These are phyloP conservation scores for Deroplatys truncata DNA, from an alignment of 2,888 invertebrate species.

Conservation along the genomic window DNA sequence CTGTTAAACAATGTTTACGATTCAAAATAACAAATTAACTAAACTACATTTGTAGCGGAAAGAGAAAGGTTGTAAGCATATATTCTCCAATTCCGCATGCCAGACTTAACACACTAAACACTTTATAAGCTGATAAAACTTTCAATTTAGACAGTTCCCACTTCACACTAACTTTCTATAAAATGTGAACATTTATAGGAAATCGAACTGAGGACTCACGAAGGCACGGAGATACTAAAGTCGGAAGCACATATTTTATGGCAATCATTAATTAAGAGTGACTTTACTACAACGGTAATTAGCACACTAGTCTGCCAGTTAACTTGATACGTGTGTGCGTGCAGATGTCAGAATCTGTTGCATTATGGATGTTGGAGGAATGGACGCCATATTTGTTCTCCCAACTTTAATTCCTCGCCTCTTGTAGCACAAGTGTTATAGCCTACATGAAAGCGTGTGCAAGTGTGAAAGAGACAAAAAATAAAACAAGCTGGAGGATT, in stretches of 20 bases:
- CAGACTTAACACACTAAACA: too few relatives aligned
- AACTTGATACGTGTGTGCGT: neutral
- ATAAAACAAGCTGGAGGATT: neutral
- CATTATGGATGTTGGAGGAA: neutral
- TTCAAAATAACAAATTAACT: too few relatives aligned
- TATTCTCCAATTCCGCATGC: too few relatives aligned
- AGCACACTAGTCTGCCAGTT: neutral
- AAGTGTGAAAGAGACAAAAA: neutral
- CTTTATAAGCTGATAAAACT: too few relatives aligned
- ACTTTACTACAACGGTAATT: neutral
- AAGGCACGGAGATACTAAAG: neutral
- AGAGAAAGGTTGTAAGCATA: too few relatives aligned
- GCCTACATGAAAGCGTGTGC: neutral
- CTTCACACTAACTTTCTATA: too few relatives aligned
- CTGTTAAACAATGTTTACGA: too few relatives aligned
- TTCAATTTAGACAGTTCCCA: too few relatives aligned
- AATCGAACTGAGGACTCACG: neutral
- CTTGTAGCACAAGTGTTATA: neutral
- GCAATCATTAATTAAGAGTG: neutral
- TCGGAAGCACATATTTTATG: neutral
- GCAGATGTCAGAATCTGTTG: neutral
- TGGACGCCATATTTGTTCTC: slow-evolving; percentile 11
- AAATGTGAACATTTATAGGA: neutral
- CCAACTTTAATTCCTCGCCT: neutral
- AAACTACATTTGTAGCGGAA: too few relatives aligned